Evolutionary conservation across 2,888 invertebrate genomes (phyloP).

Genomic region (Pyrocoelia pectoralis): DNA sequence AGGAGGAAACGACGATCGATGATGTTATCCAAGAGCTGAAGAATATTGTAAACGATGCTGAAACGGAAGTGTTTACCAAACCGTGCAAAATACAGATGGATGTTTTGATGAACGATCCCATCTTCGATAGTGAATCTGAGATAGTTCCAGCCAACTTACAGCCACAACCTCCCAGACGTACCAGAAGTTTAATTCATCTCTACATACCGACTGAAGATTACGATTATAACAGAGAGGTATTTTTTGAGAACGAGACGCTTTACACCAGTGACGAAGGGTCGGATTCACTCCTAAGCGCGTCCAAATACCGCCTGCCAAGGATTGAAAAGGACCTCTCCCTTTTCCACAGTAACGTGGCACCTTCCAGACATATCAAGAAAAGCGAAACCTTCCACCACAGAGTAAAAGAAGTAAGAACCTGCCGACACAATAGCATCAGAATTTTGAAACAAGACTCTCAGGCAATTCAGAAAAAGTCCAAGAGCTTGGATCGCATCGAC

Average conservation of each 20-base stretch:
- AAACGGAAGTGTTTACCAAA: constrained; percentile 70
- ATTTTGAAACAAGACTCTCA: constrained; percentile 25
- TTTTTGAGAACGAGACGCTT: constrained; percentile 65
- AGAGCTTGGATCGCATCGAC: constrained; percentile 82
- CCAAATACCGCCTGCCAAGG: constrained; percentile 55
- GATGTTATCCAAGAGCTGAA: constrained; percentile 87
- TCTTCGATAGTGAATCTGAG: constrained; percentile 67
- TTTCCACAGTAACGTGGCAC: background rate
- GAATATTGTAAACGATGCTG: constrained; percentile 86
- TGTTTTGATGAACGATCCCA: constrained; percentile 61
- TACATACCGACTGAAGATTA: constrained; percentile 69
- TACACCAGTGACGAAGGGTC: constrained; percentile 74
- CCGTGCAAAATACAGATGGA: constrained; percentile 54
- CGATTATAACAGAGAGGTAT: constrained; percentile 62
- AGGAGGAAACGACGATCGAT: constrained; percentile 84
- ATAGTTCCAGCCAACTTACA: constrained; percentile 81
- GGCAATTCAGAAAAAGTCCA: constrained; percentile 59
- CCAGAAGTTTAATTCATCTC: constrained; percentile 75
- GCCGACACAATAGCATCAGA: constrained; percentile 58
- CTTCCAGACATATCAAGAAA: constrained; percentile 54
- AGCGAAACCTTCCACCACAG: constrained; percentile 62
- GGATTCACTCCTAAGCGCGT: constrained; percentile 74
- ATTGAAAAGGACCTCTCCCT: constrained; percentile 17
- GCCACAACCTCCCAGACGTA: constrained; percentile 82
- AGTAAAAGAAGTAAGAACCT: constrained; percentile 50